Evolutionary conservation across 2,888 invertebrate genomes (phyloP), one percentile per base, ranked within the genome.

Genomic region (Thysanoteuthis rhombus): DNA sequence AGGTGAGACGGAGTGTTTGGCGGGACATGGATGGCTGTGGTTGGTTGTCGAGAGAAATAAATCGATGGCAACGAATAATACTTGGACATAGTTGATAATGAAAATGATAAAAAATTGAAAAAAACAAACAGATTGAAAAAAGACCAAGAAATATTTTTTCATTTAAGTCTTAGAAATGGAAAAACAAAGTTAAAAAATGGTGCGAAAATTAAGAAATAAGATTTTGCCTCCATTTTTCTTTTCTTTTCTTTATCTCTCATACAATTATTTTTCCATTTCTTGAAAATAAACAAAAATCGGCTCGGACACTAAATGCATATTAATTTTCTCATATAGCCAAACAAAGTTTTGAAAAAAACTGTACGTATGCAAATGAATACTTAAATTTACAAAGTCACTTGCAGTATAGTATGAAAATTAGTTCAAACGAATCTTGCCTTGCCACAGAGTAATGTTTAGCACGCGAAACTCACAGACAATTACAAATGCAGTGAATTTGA

Each of bases 81-180:
- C n/a, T 75, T 75, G 75, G 75, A 75, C n/a, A 75, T 75, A n/a
- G n/a, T 75, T 75, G 75, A 75, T 75, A 75, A 75, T 75, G 75
- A 75, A 75, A 75, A 75, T 75, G 75, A 75, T 75, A n/a, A n/a
- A 32, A 75, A n/a, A 16, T 1, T 25, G 5, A 52, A 52, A 25
- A 25, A 12, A n/a, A n/a, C 1, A 75, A 75, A 75, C 10, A n/a
- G n/a, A n/a, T n/a, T 1, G 2, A 12, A 75, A 32, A 32, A n/a
- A 75, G n/a, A 32, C 28, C 3, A n/a, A 25, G 8, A 58, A 58
- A 58, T 28, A 28, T 25, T n/a, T n/a, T 75, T 75, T 75, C n/a
- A 75, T 75, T 75, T 75, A 75, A 75, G n/a, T 12, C n/a, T n/a
- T n/a, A 75, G 75, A 75, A 75, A n/a, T 75, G 75, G 12, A n/a